Evolutionary conservation across 2,888 invertebrate species (phyloP).

Genomic region (Cheilosia soror): DNA sequence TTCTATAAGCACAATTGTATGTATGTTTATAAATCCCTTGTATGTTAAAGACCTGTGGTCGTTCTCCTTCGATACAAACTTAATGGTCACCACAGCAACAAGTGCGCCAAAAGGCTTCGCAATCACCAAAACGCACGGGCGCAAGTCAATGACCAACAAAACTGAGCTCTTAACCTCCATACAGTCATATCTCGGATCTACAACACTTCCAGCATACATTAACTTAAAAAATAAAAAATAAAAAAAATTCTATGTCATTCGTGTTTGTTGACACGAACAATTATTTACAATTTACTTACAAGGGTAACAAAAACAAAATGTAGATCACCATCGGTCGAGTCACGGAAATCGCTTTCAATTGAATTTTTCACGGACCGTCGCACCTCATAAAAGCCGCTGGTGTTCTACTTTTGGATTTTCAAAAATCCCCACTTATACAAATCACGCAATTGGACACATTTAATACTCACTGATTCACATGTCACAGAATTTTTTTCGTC

Average conservation of each 20-base stretch:
- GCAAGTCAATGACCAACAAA: constrained; percentile 13
- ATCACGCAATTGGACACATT: constrained; percentile 1
- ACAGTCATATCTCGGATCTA: constrained; percentile 22
- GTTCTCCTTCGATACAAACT: too few species aligned
- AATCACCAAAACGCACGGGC: not conserved
- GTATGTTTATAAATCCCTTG: too few species aligned
- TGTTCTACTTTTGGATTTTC: constrained; percentile 55
- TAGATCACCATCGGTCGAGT: constrained; percentile 58
- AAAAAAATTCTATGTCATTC: constrained; percentile 46
- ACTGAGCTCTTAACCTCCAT: constrained; percentile 22
- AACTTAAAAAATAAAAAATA: not conserved
- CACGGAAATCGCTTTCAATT: constrained; percentile 65
- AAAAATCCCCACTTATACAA: constrained; percentile 10
- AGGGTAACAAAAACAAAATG: constrained; percentile 24
- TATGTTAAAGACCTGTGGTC: too few species aligned
- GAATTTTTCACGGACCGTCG: constrained; percentile 53
- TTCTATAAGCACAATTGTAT: too few species aligned
- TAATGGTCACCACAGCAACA: not conserved
- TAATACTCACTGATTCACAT: constrained; percentile 28
- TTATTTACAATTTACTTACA: constrained; percentile 36
- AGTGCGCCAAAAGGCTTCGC: not conserved
- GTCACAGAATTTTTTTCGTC: constrained; percentile 43
- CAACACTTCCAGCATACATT: constrained; percentile 35
- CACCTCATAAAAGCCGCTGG: constrained; percentile 31
- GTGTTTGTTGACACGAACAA: constrained; percentile 65